Evolutionary conservation across 2,113 vertebrate genomes (phyloP).

Genomic region (Suncus etruscus): DNA sequence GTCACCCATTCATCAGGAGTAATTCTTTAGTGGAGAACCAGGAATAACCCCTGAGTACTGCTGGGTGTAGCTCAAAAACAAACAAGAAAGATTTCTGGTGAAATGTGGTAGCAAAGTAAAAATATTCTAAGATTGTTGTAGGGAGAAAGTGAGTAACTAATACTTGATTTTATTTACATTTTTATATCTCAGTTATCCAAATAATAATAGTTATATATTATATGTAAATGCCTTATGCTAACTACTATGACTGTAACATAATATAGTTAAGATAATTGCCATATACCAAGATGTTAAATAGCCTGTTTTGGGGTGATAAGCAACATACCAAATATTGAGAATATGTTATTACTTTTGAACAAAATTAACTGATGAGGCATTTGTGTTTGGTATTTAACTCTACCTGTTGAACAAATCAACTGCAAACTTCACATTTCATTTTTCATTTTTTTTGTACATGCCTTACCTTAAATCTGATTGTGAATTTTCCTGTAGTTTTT

Average conservation of each 20-base stretch:
- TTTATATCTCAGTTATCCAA: background rate
- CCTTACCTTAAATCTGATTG: background rate
- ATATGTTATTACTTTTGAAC: background rate
- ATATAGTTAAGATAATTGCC: too few species aligned
- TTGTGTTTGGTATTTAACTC: conserved; percentile 2
- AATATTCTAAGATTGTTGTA: background rate
- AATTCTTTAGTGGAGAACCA: too few species aligned
- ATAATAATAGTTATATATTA: background rate
- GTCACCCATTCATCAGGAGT: too few species aligned
- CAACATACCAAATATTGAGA: background rate
- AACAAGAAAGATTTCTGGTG: background rate
- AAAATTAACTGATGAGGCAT: background rate
- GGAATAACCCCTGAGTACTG: too few species aligned
- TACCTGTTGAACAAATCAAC: background rate
- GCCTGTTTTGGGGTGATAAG: background rate
- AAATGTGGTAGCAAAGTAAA: background rate
- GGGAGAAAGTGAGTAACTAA: background rate
- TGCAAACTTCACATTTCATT: background rate
- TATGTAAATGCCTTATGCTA: too few species aligned
- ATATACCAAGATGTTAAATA: too few species aligned
- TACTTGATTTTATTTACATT: background rate
- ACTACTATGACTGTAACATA: too few species aligned
- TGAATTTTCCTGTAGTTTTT: background rate
- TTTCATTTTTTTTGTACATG: background rate
- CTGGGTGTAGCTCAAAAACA: too few species aligned